Evolutionary conservation across 2,797 vertebrate species (phyloP), one percentile per base, ranked within the genome.

Genomic region (Melanotaenia pygmaea): DNA sequence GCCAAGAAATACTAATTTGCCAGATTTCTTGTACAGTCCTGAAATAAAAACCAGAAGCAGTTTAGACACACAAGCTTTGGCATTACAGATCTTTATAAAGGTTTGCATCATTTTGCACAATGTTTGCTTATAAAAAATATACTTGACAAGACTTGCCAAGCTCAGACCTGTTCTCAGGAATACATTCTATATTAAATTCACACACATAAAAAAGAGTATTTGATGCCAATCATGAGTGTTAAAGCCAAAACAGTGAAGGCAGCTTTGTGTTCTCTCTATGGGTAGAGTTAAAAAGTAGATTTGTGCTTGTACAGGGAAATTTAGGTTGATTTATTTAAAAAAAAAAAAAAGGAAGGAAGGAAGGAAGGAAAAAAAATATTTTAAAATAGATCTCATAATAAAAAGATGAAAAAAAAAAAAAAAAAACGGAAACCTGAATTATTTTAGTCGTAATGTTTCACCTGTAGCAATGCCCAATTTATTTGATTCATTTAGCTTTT

Each of bases 11-110:
- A 99, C 97, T 93, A 99, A 93, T 91, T 99, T 99, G 77, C 98
- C 98, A 0, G 97, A 96, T 93, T 99, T 99, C 95, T 97, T 99
- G 93, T 97, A 99, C 91, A 99, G 94, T 90, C 98, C 98, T 99
- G 85, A 60, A 96, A 92, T 40, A 76, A 67, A 64, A 87, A 43
- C 35, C 66, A 73, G 28, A 81, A 35, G n/a, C 34, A 64, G 0
- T 66, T 79, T 22, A 84, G n/a, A 73, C 6, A 65, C 0, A 6
- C 0, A 56, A 64, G 22, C 3, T 16, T 43, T 20, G 20, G n/a
- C 45, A 20, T 9, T 47, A 47, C 45, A n/a, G 18, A 47, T 47
- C 18, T 47, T 20, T 43, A 5, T 43, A 18, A 43, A 8, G 20
- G 18, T 47, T n/a, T 47, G 45, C 18, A 47, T 47, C 45, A 47